A percentile compares a stretch with the other conserved stretches of the same genome.
Conservation (phyloP, 2,888 invertebrate genomes). For the Plusia festucae region DNA sequence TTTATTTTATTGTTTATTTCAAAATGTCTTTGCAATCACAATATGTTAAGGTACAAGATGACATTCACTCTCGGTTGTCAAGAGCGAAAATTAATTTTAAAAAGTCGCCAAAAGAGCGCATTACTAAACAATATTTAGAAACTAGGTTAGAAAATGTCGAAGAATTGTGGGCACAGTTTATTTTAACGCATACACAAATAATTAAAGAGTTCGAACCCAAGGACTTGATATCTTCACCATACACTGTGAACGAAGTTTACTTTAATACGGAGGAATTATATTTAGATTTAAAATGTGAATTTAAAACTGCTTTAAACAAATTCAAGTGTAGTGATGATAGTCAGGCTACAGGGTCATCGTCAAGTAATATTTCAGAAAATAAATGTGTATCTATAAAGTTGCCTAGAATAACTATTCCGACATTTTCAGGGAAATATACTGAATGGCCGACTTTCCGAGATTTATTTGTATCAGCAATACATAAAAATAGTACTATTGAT, state of each 20-base stretch:
- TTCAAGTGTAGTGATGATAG: not conserved
- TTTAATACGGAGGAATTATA: slow-evolving; percentile 7
- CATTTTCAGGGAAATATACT: slow-evolving; percentile 8
- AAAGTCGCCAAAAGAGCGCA: too few species aligned
- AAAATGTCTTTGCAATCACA: too few species aligned
- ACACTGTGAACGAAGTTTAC: not conserved
- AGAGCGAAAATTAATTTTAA: too few species aligned
- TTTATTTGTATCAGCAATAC: not conserved
- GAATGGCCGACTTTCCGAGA: slow-evolving; percentile 9
- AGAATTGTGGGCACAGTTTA: not conserved
- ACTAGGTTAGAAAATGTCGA: too few species aligned
- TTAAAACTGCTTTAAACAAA: slow-evolving; percentile 8
- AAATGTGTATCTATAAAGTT: not conserved
- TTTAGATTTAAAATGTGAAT: slow-evolving; percentile 10
- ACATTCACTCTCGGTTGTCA: too few species aligned
- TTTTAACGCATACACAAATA: not conserved
- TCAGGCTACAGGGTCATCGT: not conserved
- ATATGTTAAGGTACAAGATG: too few species aligned
- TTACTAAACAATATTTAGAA: too few species aligned
- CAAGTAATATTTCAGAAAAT: too few species aligned
- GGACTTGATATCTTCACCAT: not conserved
- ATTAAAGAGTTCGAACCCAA: slow-evolving; percentile 1
- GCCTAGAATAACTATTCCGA: slow-evolving; percentile 6
- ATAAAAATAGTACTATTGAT: not conserved
- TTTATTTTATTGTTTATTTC: too few species aligned